phyloP scores from a whole-genome alignment of 2,113 vertebrate species.

The Charina bottae region DNA sequence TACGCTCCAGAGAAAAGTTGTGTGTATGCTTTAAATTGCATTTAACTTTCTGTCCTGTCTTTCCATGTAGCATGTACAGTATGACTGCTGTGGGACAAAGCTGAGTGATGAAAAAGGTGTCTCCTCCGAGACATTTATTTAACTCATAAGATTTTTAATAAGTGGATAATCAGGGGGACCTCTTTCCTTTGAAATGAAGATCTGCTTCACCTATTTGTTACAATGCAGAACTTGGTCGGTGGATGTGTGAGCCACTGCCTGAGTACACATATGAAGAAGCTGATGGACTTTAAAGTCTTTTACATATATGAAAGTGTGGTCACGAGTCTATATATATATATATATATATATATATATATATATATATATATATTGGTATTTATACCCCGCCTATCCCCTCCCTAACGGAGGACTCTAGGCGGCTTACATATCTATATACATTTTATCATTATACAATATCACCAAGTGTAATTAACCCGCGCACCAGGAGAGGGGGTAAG shows the following conservation, averaged over 20 bases:
- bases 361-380: too few relatives aligned
- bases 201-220: not conserved
- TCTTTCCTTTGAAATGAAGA: not conserved
- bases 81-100: not conserved
- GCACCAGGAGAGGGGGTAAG: too few relatives aligned
- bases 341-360: too few relatives aligned
- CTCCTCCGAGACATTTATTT: not conserved
- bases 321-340: too few relatives aligned
- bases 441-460: too few relatives aligned
- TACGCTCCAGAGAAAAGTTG: not conserved
- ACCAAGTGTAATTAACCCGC: too few relatives aligned
- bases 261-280: not conserved
- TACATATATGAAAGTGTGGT: not conserved
- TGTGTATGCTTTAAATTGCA: not conserved
- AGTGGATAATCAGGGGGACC: rapidly evolving
- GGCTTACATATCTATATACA: too few relatives aligned
- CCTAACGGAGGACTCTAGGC: too few relatives aligned
- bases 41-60: not conserved
- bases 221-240: not conserved
- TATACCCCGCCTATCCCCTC: too few relatives aligned
- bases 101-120: not conserved
- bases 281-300: not conserved
- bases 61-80: not conserved
- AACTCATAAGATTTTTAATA: not conserved
- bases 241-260: not conserved